Percentiles rank a stretch among this genome's conserved stretches.
These are phyloP conservation scores for Phorcus lineatus DNA, from an alignment of 2,888 invertebrate species.

Conservation along the genomic window DNA sequence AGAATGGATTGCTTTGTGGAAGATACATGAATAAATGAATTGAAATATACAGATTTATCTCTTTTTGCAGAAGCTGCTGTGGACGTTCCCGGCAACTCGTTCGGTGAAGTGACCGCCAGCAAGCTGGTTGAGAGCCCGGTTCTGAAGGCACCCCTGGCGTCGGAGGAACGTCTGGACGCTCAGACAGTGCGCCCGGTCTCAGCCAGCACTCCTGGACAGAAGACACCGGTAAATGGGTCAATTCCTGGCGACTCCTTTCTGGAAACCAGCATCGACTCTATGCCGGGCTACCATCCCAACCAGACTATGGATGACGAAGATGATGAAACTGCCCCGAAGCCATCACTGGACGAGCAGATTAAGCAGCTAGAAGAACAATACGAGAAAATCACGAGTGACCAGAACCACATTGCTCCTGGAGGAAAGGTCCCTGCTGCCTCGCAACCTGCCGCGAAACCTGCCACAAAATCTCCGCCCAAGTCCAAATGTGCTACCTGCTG, in stretches of 20 bases:
- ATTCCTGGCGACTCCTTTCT: conserved; percentile 19
- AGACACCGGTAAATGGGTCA: neutral
- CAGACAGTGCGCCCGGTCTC: neutral
- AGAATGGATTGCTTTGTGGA: too few species aligned
- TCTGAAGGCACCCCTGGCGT: conserved; percentile 50
- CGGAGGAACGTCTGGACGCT: conserved; percentile 36
- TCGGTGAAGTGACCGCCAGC: conserved; percentile 18
- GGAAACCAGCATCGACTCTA: conserved; percentile 42
- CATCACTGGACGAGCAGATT: conserved; percentile 65
- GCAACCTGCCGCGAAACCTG: conserved; percentile 29
- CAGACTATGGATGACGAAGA: conserved; percentile 47
- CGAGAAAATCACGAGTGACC: conserved; percentile 47
- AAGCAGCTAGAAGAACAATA: conserved; percentile 60
- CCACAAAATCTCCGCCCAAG: conserved; percentile 16
- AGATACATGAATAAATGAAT: too few species aligned
- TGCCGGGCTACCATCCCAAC: conserved; percentile 53
- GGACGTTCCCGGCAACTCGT: conserved; percentile 44
- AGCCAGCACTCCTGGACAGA: neutral
- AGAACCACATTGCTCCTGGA: conserved; percentile 48
- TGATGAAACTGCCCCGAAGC: conserved; percentile 43
- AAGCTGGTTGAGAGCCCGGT: conserved; percentile 46
- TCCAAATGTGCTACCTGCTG: conserved; percentile 43
- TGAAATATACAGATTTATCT: too few species aligned
- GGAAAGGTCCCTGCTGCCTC: conserved; percentile 12
- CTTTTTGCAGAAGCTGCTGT: conserved; percentile 53